Percentiles rank a stretch among this genome's conserved stretches.
phyloP scores from a whole-genome alignment of 2,888 invertebrate species.

The Drosophila merina region DNA sequence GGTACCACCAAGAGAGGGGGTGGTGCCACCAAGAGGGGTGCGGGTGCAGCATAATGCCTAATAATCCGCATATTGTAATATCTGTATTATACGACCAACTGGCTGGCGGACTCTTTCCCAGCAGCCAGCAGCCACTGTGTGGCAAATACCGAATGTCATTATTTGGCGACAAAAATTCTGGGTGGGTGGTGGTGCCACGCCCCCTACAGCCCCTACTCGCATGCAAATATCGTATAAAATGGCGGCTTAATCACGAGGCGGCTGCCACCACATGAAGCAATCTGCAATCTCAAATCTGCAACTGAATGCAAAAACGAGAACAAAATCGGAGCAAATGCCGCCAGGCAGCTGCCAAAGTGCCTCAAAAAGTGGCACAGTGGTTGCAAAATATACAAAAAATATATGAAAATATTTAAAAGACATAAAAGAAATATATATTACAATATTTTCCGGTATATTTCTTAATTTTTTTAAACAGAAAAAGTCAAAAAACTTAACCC shows the following conservation, averaged over 20 bases:
- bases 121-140: conserved; percentile 7
- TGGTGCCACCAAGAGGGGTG: background rate
- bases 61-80: conserved; percentile 78
- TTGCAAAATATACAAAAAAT: background rate
- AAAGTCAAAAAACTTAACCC: background rate
- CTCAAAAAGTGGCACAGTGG: conserved; percentile 55
- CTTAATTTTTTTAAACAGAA: background rate
- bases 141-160: conserved; percentile 70
- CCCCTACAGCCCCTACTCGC: conserved; percentile 1
- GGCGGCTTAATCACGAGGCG: conserved; percentile 73
- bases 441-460: background rate
- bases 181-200: conserved; percentile 3
- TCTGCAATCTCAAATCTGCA: conserved; percentile 45
- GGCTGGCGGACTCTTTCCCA: conserved; percentile 25
- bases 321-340: conserved; percentile 23
- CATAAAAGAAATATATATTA: background rate
- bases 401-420: background rate
- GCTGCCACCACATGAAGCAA: conserved; percentile 48
- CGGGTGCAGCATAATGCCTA: conserved; percentile 65
- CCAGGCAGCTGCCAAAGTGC: conserved; percentile 66
- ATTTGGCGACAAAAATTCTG: conserved; percentile 49
- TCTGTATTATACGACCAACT: conserved; percentile 67
- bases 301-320: conserved; percentile 40
- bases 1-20: background rate
- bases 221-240: conserved; percentile 74